Conservation (phyloP, 2,888 invertebrate species). For the Nebria brevicollis region DNA sequence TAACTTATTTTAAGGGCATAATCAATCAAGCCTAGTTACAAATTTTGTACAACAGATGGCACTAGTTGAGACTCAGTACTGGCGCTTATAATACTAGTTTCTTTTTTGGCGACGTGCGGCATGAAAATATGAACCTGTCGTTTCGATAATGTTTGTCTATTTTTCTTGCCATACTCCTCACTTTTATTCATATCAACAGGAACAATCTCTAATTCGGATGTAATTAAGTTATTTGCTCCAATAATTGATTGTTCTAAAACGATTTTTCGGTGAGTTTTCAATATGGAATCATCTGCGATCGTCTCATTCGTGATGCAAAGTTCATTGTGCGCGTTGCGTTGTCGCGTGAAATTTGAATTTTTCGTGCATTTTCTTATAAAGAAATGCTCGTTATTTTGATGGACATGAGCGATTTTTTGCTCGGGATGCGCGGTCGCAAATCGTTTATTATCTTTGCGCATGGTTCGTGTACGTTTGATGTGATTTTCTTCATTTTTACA, state of each 20-base stretch:
- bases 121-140: constrained; percentile 81
- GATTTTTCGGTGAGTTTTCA: constrained; percentile 24
- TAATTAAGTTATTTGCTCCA: constrained; percentile 17
- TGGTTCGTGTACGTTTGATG: constrained; percentile 20
- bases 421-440: constrained; percentile 31
- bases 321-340: not conserved
- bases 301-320: not conserved
- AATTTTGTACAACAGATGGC: not conserved
- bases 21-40: not conserved
- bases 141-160: constrained; percentile 57
- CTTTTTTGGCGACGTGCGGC: constrained; percentile 72
- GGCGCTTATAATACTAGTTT: constrained; percentile 33
- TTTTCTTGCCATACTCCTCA: constrained; percentile 16
- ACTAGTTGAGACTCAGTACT: constrained; percentile 21
- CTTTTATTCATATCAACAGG: constrained; percentile 3
- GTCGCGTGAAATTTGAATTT: constrained; percentile 14
- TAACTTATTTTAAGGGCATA: not conserved
- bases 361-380: constrained; percentile 40
- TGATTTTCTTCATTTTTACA: constrained; percentile 35
- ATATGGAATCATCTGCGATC: constrained; percentile 32
- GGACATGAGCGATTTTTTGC: constrained; percentile 14
- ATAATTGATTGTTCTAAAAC: not conserved
- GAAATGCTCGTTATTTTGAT: constrained; percentile 24
- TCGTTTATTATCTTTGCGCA: constrained; percentile 37
- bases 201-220: constrained; percentile 32